Percentiles rank a stretch among this genome's conserved stretches.
These are phyloP conservation scores for Paguma larvata DNA, from an alignment of 2,797 vertebrate species.

Conservation along the genomic window DNA sequence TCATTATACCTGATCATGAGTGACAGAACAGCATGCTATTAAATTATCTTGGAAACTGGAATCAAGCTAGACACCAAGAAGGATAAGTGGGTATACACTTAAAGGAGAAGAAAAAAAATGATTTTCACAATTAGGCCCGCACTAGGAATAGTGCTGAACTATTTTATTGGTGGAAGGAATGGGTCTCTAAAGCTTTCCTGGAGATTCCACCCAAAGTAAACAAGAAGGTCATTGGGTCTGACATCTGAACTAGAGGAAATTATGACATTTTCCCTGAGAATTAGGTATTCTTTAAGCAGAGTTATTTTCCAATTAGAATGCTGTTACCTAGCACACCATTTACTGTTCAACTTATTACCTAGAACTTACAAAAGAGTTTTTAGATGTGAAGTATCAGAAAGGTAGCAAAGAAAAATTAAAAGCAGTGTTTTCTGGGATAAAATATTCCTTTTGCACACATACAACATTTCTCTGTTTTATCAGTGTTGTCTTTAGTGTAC, in stretches of 20 bases:
- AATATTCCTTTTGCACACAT: not conserved
- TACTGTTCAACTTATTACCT: conserved; percentile 26
- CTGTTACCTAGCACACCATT: not conserved
- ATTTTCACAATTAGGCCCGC: conserved; percentile 21
- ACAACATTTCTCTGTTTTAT: not conserved
- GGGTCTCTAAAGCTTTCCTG: conserved; percentile 62
- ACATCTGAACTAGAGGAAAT: conserved; percentile 66
- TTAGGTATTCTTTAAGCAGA: not conserved
- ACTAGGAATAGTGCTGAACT: not conserved
- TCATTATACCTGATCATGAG: conserved; percentile 13
- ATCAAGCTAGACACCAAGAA: not conserved
- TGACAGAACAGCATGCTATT: not conserved
- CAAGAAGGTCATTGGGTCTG: conserved; percentile 53
- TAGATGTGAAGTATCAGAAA: not conserved
- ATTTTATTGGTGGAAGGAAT: conserved; percentile 39
- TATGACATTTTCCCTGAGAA: conserved; percentile 51
- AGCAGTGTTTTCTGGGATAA: not conserved
- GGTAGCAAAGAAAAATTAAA: not conserved
- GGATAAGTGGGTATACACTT: not conserved
- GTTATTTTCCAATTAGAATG: not conserved
- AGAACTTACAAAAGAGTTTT: conserved; percentile 57
- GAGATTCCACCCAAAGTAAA: conserved; percentile 61
- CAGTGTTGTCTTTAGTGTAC: not conserved
- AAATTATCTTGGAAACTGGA: not conserved
- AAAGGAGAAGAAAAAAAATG: not conserved